These are phyloP conservation scores for Mixornis gularis DNA, from an alignment of 2,113 vertebrate species.

Conservation along the genomic window DNA sequence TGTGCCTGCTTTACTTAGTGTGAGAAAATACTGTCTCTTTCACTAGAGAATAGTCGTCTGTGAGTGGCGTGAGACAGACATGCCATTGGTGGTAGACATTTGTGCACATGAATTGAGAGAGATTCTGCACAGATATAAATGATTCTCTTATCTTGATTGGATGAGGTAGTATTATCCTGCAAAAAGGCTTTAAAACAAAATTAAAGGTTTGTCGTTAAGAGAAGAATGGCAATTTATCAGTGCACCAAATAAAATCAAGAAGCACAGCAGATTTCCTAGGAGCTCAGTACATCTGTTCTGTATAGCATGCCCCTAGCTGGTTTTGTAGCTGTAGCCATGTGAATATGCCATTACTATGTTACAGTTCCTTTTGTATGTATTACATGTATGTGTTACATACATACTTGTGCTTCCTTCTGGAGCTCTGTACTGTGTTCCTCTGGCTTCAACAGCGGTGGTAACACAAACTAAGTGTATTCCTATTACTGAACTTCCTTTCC, in stretches of 20 bases:
- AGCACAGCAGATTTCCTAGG: background rate
- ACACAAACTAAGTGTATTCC: background rate
- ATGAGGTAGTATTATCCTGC: background rate
- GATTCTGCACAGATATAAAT: background rate
- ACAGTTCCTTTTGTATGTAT: background rate
- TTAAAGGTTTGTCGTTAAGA: background rate
- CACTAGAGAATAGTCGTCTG: background rate
- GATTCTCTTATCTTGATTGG: background rate
- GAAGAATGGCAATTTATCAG: background rate
- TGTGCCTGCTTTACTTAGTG: background rate
- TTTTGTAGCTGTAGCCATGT: background rate
- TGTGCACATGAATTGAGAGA: background rate
- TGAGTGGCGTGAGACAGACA: rapidly evolving
- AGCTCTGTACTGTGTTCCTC: background rate
- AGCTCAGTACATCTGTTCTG: background rate
- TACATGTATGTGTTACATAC: background rate
- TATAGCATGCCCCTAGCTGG: background rate
- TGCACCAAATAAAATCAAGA: background rate
- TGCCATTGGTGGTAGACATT: background rate
- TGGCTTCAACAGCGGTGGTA: background rate
- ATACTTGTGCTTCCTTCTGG: background rate
- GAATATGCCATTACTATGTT: background rate
- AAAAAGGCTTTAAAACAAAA: background rate
- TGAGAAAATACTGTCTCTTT: background rate
- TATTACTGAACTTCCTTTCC: background rate